Base-by-base conservation (phyloP, 2,888 invertebrate genomes). In the Zaprionus bogoriensis region DNA sequence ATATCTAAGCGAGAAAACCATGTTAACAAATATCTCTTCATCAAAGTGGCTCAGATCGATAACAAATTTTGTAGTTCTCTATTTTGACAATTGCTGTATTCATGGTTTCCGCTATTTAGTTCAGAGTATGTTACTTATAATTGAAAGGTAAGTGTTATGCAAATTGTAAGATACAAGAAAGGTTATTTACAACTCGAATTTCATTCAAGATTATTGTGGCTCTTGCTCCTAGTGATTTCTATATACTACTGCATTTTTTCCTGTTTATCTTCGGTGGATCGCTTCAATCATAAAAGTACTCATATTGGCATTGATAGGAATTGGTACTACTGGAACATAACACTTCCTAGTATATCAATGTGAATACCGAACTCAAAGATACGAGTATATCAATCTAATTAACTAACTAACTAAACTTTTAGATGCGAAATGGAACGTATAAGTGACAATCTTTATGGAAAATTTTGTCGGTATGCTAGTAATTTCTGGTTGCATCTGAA, bases 291-390 rank as follows among this genome's bases (percentile, higher is more conserved):
- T 0, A 89, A 90, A 55, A 90, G 89, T 60, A 90, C 89, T 0
- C 90, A 90, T 5, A 83, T 91, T 10, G 86, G 90, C 7, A 67
- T 91, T 3, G 90, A 91, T 61, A 87, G 88, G 9, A 90, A 91
- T 62, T 88, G 85, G 22, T 87, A 90, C 57, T 89, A 86, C 67
- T 91, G 90, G 89, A 90, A 90, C 57, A 89, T 88, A 9, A 85
- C 90, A 0, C 60, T 90, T 28, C 89, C 91, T 1, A 87, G 88
- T 53, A 48, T 87, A 23, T 91, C 91, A 5, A 75, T 91, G 58
- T 91, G 10, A 25, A 1, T 25, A 44, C 0, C 12, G 4, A 2
- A 4, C 0, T 20, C 6, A 1, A 0, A 14, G 6, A 5, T 25
- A 0, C 1, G n/a, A n/a, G n/a, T 3, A 44, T 10, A 7, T 22